phyloP scores from a whole-genome alignment of 2,797 vertebrate species.

The Lithobates sylvaticus region DNA sequence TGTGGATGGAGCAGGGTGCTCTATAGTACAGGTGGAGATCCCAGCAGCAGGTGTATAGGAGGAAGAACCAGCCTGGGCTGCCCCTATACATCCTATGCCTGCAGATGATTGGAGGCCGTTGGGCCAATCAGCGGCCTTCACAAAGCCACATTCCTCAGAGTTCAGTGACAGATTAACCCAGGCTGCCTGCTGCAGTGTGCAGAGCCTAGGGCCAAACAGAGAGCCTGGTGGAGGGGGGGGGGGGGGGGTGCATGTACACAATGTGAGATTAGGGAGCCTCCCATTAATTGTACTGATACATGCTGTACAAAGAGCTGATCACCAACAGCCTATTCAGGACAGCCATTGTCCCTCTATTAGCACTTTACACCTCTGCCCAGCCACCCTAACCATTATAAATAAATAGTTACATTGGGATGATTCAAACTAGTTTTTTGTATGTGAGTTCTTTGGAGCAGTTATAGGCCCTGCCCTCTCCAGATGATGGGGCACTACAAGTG shows the following conservation, averaged over 20 bases:
- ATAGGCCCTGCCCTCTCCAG: background rate
- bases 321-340: constrained; percentile 1
- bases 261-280: constrained; percentile 33
- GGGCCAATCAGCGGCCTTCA: constrained; percentile 63
- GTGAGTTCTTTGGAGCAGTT: too few relatives aligned
- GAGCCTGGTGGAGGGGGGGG: background rate
- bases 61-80: background rate
- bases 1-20: background rate
- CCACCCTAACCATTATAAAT: background rate
- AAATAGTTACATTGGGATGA: background rate
- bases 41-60: constrained; percentile 29
- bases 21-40: background rate
- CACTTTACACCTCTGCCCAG: background rate
- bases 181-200: constrained; percentile 23
- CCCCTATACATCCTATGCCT: background rate
- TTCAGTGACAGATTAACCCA: constrained; percentile 70
- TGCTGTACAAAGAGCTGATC: background rate
- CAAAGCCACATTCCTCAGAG: constrained; percentile 66
- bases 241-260: constrained; percentile 20
- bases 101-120: constrained; percentile 57
- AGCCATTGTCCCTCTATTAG: background rate
- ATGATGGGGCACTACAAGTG: background rate
- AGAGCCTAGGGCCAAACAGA: constrained; percentile 48
- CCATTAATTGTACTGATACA: constrained; percentile 24
- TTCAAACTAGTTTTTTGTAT: too few relatives aligned